These are phyloP conservation scores for Synergus laeviventris DNA, from an alignment of 2,888 invertebrate genomes.

Conservation along the genomic window DNA sequence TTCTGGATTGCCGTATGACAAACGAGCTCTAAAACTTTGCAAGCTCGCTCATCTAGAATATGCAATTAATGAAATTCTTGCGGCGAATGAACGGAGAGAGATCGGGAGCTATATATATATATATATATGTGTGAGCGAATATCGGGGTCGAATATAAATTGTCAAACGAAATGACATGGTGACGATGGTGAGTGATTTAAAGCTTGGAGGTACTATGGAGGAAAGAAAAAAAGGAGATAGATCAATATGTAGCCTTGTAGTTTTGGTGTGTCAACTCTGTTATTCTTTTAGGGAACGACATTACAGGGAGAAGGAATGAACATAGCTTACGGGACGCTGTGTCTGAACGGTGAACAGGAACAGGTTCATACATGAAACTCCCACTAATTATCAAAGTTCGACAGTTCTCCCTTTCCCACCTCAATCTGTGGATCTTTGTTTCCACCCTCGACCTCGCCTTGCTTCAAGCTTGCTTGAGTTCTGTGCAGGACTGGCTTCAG, in stretches of 20 bases:
- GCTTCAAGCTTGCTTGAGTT: constrained; percentile 15
- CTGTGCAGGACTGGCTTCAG: not conserved
- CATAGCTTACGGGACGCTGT: constrained; percentile 18
- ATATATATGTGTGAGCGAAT: constrained; percentile 26
- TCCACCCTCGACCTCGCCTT: constrained; percentile 16
- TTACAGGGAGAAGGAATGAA: not conserved
- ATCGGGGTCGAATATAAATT: constrained; percentile 48
- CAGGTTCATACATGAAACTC: constrained; percentile 28
- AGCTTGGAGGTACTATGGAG: constrained; percentile 44
- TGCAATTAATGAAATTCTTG: constrained; percentile 40
- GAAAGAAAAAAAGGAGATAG: constrained; percentile 46
- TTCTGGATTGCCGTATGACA: constrained; percentile 34
- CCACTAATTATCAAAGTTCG: constrained; percentile 56
- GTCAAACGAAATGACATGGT: constrained; percentile 47
- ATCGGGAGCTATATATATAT: constrained; percentile 1
- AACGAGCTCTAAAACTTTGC: constrained; percentile 38
- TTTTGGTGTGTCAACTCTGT: constrained; percentile 47
- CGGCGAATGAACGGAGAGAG: constrained; percentile 17
- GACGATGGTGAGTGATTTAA: constrained; percentile 51
- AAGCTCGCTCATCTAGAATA: constrained; percentile 24
- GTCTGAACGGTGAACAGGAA: constrained; percentile 37
- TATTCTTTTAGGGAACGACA: constrained; percentile 48
- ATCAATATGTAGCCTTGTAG: constrained; percentile 40
- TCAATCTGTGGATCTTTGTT: constrained; percentile 23
- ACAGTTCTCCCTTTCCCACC: constrained; percentile 39